phyloP scores from a whole-genome alignment of 2,113 vertebrate genomes.

The Mastomys coucha region DNA sequence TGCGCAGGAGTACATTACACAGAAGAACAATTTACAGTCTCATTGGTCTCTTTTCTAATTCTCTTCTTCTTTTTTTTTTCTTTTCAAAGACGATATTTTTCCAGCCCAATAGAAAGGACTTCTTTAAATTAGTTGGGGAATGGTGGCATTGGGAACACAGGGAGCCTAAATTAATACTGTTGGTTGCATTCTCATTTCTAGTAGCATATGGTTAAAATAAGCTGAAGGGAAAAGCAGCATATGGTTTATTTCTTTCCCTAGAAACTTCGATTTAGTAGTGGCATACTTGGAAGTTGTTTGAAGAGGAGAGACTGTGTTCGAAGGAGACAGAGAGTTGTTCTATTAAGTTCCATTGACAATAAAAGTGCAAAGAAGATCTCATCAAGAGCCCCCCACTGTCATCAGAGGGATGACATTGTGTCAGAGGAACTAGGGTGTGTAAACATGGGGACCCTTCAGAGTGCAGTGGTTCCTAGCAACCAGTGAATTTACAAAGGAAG shows the following conservation, averaged over 20 bases:
- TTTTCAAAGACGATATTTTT: conserved; percentile 50
- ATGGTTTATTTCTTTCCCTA: conserved; percentile 75
- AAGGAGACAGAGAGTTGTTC: conserved; percentile 50
- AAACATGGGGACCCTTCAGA: conserved; percentile 24
- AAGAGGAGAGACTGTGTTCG: conserved; percentile 43
- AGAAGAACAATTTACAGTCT: not conserved
- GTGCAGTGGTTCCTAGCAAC: not conserved
- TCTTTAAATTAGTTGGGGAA: conserved; percentile 64
- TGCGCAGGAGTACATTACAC: not conserved
- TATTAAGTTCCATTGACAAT: conserved; percentile 61
- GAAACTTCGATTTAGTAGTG: conserved; percentile 70
- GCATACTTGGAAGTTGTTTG: conserved; percentile 68
- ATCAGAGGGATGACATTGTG: not conserved
- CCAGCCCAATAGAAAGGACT: conserved; percentile 36
- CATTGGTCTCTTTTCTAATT: not conserved
- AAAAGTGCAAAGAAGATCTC: conserved; percentile 5
- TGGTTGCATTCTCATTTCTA: conserved; percentile 44
- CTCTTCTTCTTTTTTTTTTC: not conserved
- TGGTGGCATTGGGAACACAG: conserved; percentile 7
- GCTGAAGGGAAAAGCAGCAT: conserved; percentile 71
- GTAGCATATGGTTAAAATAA: conserved; percentile 78
- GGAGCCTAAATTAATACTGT: conserved; percentile 71
- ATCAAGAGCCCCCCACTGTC: conserved; percentile 10
- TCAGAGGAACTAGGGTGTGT: conserved; percentile 19
- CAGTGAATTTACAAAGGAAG: conserved; percentile 42